phyloP scores from a whole-genome alignment of 2,113 vertebrate species.

The Alosa alosa region DNA sequence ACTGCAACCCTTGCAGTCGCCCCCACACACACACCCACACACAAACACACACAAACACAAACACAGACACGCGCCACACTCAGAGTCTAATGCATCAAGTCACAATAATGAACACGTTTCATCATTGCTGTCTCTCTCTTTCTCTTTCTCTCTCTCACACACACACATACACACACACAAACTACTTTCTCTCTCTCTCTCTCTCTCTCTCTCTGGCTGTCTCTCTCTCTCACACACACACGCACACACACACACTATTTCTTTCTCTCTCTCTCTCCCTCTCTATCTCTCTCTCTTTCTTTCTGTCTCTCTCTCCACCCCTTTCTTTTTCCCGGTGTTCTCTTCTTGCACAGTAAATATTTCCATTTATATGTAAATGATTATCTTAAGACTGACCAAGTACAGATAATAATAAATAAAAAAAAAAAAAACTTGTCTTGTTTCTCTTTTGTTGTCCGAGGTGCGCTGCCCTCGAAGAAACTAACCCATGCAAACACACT shows the following conservation, averaged over 20 bases:
- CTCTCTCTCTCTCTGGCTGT: slow-evolving; percentile 28
- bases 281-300: slow-evolving; percentile 47
- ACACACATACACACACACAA: neutral
- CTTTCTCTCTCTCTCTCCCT: slow-evolving; percentile 55
- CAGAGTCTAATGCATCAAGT: slow-evolving; percentile 61
- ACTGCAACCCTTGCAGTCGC: slow-evolving; percentile 27
- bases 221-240: slow-evolving; percentile 54
- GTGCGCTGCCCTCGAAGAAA: neutral
- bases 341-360: slow-evolving; percentile 70
- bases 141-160: slow-evolving; percentile 53
- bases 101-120: slow-evolving; percentile 75
- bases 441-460: slow-evolving; percentile 68
- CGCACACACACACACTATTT: neutral
- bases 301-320: slow-evolving; percentile 51
- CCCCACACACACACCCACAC: slow-evolving; percentile 31
- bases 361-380: slow-evolving; percentile 84
- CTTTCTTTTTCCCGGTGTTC: slow-evolving; percentile 54
- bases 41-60: slow-evolving; percentile 33
- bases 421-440: slow-evolving; percentile 64
- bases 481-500: too few species aligned
- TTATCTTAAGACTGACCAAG: slow-evolving; percentile 74
- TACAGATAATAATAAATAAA: slow-evolving; percentile 61
- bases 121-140: slow-evolving; percentile 48
- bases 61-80: slow-evolving; percentile 35
- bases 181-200: slow-evolving; percentile 33